A percentile compares a stretch with the other conserved stretches of the same genome.
Conservation (phyloP, 1,140 invertebrate genomes). For the Trialeurodes vaporariorum region DNA sequence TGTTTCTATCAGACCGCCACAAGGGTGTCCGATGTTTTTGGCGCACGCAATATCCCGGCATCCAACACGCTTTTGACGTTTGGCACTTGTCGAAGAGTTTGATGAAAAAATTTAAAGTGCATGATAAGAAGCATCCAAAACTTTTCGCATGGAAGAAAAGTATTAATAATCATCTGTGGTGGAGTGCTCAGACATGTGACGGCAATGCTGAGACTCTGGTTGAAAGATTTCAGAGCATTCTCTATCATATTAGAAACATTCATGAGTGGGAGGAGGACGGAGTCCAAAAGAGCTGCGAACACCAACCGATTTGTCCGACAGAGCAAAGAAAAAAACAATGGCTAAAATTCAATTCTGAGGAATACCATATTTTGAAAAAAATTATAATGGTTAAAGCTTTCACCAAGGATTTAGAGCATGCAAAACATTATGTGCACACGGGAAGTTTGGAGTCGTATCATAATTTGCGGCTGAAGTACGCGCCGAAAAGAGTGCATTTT, state of each 20-base stretch:
- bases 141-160: conserved; percentile 7
- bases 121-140: conserved; percentile 3
- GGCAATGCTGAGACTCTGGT: conserved; percentile 9
- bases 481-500: conserved; percentile 12
- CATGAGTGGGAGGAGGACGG: conserved; percentile 8
- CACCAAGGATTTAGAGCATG: conserved; percentile 9
- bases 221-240: conserved; percentile 8
- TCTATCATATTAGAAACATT: conserved; percentile 9
- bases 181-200: conserved; percentile 8
- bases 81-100: conserved; percentile 11
- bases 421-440: conserved; percentile 9
- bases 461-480: conserved; percentile 9
- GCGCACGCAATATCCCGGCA: neutral
- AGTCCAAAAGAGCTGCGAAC: conserved; percentile 2
- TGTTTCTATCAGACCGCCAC: conserved; percentile 11
- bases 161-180: conserved; percentile 13
- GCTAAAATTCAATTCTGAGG: neutral
- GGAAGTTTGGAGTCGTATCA: conserved; percentile 8
- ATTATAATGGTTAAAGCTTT: conserved; percentile 11
- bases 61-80: conserved; percentile 9
- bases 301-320: conserved; percentile 4
- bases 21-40: conserved; percentile 5
- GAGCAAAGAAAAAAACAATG: conserved; percentile 9
- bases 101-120: conserved; percentile 12
- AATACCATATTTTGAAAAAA: conserved; percentile 10